phyloP scores from a whole-genome alignment of 2,113 vertebrate genomes.

The Chamaea fasciata region DNA sequence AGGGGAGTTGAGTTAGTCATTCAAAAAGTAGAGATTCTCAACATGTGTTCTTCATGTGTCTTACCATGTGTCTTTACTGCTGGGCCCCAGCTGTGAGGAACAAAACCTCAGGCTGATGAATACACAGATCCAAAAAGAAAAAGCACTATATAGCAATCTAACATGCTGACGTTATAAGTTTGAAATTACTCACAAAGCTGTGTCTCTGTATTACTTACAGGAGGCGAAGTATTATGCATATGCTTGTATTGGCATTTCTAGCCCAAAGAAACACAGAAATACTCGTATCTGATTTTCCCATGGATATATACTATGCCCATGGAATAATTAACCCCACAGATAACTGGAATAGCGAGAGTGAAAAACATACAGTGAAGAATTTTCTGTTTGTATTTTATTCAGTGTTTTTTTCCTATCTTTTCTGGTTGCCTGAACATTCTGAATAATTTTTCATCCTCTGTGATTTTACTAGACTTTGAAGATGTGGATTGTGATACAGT shows the following conservation, averaged over 20 bases:
- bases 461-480: not conserved
- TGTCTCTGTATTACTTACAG: not conserved
- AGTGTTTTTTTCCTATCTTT: not conserved
- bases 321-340: not conserved
- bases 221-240: not conserved
- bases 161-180: not conserved
- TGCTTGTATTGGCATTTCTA: not conserved
- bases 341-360: not conserved
- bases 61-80: not conserved
- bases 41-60: not conserved
- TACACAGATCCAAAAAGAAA: not conserved
- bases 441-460: not conserved
- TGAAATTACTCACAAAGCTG: not conserved
- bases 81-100: rapidly evolving
- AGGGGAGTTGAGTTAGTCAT: not conserved
- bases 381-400: not conserved
- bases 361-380: not conserved
- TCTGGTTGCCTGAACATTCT: not conserved
- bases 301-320: rapidly evolving
- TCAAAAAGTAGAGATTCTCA: not conserved
- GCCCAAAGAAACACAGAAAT: not conserved
- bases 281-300: not conserved
- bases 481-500: not conserved
- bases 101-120: not conserved
- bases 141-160: not conserved